Evolutionary conservation across 2,888 invertebrate species (phyloP), one percentile per base, ranked within the genome.

Genomic region (Temnothorax unifasciatus): DNA sequence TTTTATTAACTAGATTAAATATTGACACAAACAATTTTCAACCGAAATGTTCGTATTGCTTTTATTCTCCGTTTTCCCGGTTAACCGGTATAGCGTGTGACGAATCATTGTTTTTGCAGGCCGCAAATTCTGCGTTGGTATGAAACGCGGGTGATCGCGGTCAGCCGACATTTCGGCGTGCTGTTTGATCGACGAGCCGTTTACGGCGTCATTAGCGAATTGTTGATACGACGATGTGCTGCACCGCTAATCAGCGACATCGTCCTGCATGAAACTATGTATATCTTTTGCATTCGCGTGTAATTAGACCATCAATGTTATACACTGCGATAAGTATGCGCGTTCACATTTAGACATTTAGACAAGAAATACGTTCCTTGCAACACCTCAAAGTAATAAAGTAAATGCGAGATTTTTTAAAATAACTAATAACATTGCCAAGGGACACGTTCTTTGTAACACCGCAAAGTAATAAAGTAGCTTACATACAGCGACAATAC

Each of bases 151-250:
- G 47, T 61, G 59, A 71, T 71, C 73, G 73, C n/a, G 59, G 59
- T 47, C 34, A 59, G 59, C 59, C 74, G 66, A 77, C 69, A 47
- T 81, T 81, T 73, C 47, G 73, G 21, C n/a, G 38, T 47, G 79
- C 71, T 81, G 59, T 81, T 81, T 81, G 73, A 81, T 50, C 79
- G 73, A 59, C 73, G 73, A 71, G 71, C 59, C 59, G 47, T 81
- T 81, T 81, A 81, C 59, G 47, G 21, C 47, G 73, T 81, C 79
- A 71, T 79, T 79, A 79, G 73, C 15, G 79, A 34, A 59, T 81
- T 81, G 59, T 81, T 73, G 73, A 18, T 59, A 54, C 21, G 38
- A 59, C 47, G 13, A 81, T 81, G 73, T 29, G 59, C 47, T 13
- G 59, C 9, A 59, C 71, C 73, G 73, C 79, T 81, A 81, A 81